These are phyloP conservation scores for Simalia tracyae DNA, from an alignment of 2,797 vertebrate species.

Conservation along the genomic window DNA sequence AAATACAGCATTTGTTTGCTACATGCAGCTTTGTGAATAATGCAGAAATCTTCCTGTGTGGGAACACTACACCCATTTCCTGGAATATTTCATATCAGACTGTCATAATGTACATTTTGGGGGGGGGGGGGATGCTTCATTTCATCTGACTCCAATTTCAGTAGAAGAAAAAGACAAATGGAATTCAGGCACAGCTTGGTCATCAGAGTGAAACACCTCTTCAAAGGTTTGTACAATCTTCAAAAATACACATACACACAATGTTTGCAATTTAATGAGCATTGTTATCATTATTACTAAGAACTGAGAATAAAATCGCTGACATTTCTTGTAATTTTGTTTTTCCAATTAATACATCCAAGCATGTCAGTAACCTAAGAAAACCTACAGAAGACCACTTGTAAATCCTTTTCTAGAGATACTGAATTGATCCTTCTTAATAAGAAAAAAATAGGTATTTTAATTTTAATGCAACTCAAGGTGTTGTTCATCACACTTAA, in stretches of 20 bases:
- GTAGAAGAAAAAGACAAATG: neutral
- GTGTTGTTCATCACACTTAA: neutral
- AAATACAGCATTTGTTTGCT: conserved; percentile 15
- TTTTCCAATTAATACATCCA: neutral
- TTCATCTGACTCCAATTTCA: neutral
- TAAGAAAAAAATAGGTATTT: neutral
- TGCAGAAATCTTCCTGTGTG: conserved; percentile 14
- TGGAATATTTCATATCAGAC: neutral
- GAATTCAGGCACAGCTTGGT: neutral
- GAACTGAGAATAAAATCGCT: neutral
- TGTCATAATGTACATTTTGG: neutral
- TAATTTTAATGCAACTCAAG: neutral
- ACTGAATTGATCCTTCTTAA: neutral
- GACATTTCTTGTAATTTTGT: neutral
- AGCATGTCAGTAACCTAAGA: neutral
- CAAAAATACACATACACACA: neutral
- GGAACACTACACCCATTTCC: conserved; percentile 14
- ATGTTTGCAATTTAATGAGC: neutral
- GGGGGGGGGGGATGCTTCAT: neutral
- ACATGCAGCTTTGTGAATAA: neutral
- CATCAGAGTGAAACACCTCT: neutral
- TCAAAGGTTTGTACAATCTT: neutral
- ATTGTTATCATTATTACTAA: conserved; percentile 11
- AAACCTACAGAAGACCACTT: neutral
- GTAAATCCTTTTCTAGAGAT: too few species aligned